phyloP scores from a whole-genome alignment of 2,113 vertebrate genomes.

The Paedocypris sp. region DNA sequence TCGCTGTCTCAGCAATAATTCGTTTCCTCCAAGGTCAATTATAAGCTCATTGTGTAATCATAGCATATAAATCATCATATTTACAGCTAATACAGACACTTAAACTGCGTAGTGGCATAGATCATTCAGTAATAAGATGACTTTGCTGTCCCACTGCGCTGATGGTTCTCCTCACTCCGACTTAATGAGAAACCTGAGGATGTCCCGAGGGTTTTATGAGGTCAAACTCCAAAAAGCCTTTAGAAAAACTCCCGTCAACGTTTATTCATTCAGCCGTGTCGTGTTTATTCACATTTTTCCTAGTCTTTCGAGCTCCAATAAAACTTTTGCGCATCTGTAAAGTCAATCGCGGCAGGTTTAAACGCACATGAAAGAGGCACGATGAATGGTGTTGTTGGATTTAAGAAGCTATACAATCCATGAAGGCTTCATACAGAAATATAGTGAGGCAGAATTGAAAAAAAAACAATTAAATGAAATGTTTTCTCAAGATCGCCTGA shows the following conservation, averaged over 20 bases:
- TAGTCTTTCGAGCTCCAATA: too few species aligned
- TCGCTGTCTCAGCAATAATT: neutral
- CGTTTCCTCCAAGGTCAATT: conserved; percentile 38
- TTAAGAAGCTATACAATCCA: too few species aligned
- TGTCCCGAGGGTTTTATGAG: conserved; percentile 56
- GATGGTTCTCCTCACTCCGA: conserved; percentile 51
- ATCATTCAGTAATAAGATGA: conserved; percentile 42
- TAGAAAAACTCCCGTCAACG: too few species aligned
- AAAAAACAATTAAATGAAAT: too few species aligned
- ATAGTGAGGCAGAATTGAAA: too few species aligned
- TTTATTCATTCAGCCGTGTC: conserved; percentile 35
- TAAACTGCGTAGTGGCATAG: conserved; percentile 39
- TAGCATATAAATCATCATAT: conserved; percentile 28
- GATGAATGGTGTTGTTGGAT: too few species aligned
- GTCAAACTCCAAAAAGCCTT: conserved; percentile 61
- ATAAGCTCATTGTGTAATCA: conserved; percentile 34
- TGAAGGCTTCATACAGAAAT: too few species aligned
- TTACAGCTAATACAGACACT: conserved; percentile 7
- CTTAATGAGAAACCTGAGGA: conserved; percentile 60
- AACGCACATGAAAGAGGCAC: too few species aligned
- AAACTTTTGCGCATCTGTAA: too few species aligned
- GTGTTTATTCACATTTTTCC: conserved; percentile 36
- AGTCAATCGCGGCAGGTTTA: too few species aligned
- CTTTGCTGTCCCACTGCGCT: conserved; percentile 33
- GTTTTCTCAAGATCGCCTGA: too few species aligned